A percentile compares a stretch with the other conserved stretches of the same genome.
These are phyloP conservation scores for Chamaea fasciata DNA, from an alignment of 2,113 vertebrate species.

Conservation along the genomic window DNA sequence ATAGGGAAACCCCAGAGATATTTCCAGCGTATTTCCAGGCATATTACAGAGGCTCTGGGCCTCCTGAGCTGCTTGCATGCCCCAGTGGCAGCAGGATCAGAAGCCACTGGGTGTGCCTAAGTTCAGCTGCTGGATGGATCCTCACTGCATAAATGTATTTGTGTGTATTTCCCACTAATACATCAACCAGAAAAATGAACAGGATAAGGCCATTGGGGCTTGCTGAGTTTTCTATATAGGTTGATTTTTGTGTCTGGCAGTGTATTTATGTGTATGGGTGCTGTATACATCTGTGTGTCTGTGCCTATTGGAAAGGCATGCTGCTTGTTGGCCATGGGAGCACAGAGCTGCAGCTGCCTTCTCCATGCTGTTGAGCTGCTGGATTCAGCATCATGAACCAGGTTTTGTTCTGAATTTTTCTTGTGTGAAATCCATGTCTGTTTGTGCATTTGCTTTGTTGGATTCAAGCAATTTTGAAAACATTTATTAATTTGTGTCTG, in stretches of 20 bases:
- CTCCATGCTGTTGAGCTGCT: neutral
- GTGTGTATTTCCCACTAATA: neutral
- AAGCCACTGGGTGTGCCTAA: neutral
- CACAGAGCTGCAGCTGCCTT: neutral
- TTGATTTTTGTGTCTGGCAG: neutral
- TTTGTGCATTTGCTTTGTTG: neutral
- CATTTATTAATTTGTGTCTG: neutral
- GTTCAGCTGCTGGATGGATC: neutral
- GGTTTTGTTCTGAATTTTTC: neutral
- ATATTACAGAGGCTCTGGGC: neutral
- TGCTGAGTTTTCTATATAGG: neutral
- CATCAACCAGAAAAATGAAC: neutral
- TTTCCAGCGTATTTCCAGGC: neutral
- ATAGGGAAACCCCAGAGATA: neutral
- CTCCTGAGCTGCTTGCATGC: rapidly evolving
- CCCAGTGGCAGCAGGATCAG: neutral
- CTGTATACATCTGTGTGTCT: rapidly evolving
- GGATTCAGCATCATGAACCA: neutral
- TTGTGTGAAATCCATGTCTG: neutral
- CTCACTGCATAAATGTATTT: no score
- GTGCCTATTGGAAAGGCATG: rapidly evolving
- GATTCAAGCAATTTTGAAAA: neutral
- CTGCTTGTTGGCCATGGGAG: neutral
- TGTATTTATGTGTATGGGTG: neutral
- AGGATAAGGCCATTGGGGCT: neutral